Base-by-base conservation (phyloP, 2,888 invertebrate species). In the Tricholauxania praeusta region DNA sequence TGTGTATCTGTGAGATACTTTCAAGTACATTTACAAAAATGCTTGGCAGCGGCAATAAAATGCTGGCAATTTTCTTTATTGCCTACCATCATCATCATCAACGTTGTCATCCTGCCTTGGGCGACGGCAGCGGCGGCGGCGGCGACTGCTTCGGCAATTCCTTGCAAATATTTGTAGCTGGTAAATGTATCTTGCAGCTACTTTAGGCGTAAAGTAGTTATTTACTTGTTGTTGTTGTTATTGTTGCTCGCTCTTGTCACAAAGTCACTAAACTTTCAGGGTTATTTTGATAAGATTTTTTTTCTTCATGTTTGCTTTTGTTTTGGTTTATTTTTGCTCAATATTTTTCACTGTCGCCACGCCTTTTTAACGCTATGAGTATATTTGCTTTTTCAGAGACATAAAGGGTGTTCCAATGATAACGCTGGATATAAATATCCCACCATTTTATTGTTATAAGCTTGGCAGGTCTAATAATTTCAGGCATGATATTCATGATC, bases 221-320 rank as follows among this genome's bases (percentile, higher is more conserved):
- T 17, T 60, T 32, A 3, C 17, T 39, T 62, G 62, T 39, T 15
- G 62, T 63, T 62, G 62, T 48, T 63, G 63, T 47, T 47, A n/a
- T 47, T 39, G 62, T n/a, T 39, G 39, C 47, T 28, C 32, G 47
- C 17, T 10, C n/a, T 48, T 66, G 62, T 57, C 32, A 63, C 80
- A 81, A 82, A 83, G 83, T 80, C 83, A 83, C 78, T 81, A 81
- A 83, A 84, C 82, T 80, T 82, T 81, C 83, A 81, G 82, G 82
- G 81, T 84, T 82, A 82, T 84, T 81, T 82, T 39, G 55, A 32
- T 49, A 52, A 57, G 63, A 68, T 68, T 63, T 62, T 22, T 59
- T 32, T 53, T 17, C 51, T 52, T 68, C 28, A 51, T 51, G 63
- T 17, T 67, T 67, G 17, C 57, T 59, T 51, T 52, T 66, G n/a